These are phyloP conservation scores for Lytechinus pictus DNA, from an alignment of 35 echinoderm and acorn worm species.

Conservation along the genomic window DNA sequence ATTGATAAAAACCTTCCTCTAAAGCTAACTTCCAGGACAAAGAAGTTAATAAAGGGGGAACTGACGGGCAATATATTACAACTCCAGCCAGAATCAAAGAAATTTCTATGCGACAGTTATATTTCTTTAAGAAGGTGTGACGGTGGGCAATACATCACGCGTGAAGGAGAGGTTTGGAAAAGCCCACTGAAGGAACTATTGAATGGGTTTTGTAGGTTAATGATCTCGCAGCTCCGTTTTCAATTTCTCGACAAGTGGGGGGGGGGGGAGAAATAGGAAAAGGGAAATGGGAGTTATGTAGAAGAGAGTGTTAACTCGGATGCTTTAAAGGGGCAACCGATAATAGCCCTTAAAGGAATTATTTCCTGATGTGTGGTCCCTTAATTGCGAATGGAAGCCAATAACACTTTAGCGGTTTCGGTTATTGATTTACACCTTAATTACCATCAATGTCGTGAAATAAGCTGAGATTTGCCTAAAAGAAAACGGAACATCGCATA, in stretches of 20 bases:
- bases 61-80: constrained; percentile 12
- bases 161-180: background rate
- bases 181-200: background rate
- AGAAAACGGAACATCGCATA: no score
- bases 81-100: background rate
- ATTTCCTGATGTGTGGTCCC: background rate
- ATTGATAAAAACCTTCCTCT: background rate
- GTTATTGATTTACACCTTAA: no score
- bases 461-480: no score
- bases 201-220: background rate
- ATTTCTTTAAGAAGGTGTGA: background rate
- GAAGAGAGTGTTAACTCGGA: background rate
- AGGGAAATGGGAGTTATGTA: background rate
- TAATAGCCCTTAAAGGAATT: background rate
- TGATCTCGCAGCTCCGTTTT: background rate
- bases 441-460: no score
- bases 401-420: background rate
- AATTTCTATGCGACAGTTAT: background rate
- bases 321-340: background rate
- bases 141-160: background rate
- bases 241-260: background rate
- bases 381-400: background rate
- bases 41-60: background rate
- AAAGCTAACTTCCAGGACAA: background rate
- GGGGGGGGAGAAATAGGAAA: background rate